Percentiles rank a stretch among this genome's conserved stretches.
These are phyloP conservation scores for Cossypha caffra DNA, from an alignment of 2,797 vertebrate genomes.

Conservation along the genomic window DNA sequence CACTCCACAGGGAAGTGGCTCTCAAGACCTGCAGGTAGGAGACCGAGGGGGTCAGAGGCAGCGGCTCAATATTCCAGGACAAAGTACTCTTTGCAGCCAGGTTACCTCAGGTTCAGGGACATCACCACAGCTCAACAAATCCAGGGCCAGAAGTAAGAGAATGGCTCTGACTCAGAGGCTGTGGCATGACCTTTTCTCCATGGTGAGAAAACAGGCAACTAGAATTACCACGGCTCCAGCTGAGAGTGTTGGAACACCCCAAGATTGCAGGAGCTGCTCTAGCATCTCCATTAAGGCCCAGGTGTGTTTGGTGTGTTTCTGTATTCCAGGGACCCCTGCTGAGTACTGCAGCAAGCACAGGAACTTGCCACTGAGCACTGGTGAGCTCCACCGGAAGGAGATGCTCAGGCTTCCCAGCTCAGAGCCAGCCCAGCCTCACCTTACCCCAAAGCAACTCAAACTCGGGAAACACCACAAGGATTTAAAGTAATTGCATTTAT, in stretches of 20 bases:
- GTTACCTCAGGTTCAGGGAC: accelerated
- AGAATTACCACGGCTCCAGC: not conserved
- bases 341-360: not conserved
- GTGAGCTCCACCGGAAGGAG: not conserved
- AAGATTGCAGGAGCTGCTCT: not conserved
- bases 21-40: accelerated
- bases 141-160: not conserved
- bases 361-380: not conserved
- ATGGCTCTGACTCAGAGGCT: not conserved
- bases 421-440: not conserved
- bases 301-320: not conserved
- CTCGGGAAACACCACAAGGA: not conserved
- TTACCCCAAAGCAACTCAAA: not conserved
- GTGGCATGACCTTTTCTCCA: too few species aligned
- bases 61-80: accelerated
- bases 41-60: not conserved
- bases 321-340: accelerated
- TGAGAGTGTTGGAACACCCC: accelerated
- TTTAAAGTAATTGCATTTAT: not conserved
- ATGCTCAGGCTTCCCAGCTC: too few species aligned
- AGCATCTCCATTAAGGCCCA: too few species aligned
- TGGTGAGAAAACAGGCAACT: accelerated
- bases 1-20: accelerated
- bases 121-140: accelerated
- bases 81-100: not conserved